A percentile compares a stretch with the other conserved stretches of the same genome.
phyloP scores from a whole-genome alignment of 2,113 vertebrate species.

The Heloderma charlesbogerti region DNA sequence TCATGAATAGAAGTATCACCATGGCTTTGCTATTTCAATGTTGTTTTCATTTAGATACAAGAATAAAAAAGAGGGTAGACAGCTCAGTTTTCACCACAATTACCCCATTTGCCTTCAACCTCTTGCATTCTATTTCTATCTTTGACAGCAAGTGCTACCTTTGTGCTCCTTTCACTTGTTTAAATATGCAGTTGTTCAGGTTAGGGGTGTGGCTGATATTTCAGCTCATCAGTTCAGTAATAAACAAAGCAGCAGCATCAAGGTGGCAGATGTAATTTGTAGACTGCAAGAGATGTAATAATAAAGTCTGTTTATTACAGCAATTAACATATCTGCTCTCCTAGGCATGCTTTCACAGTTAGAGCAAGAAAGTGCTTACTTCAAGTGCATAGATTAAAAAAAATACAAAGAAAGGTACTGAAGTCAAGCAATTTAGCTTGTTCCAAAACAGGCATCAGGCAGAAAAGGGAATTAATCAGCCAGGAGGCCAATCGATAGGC shows the following conservation, averaged over 20 bases:
- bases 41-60: background rate
- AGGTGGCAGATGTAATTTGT: conserved; percentile 49
- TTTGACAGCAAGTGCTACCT: background rate
- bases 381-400: conserved; percentile 56
- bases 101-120: background rate
- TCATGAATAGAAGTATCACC: background rate
- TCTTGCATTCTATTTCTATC: background rate
- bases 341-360: conserved; percentile 39
- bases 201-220: background rate
- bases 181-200: background rate
- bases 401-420: conserved; percentile 8
- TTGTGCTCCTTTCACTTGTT: conserved; percentile 32
- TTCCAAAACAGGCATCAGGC: conserved; percentile 20
- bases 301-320: conserved; percentile 70
- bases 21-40: background rate
- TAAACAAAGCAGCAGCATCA: conserved; percentile 37
- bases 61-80: background rate
- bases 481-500: conserved; percentile 32
- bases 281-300: conserved; percentile 43
- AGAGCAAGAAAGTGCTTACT: conserved; percentile 61
- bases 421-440: conserved; percentile 55
- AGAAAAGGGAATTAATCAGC: conserved; percentile 12
- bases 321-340: conserved; percentile 66
- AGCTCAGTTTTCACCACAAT: conserved; percentile 1
- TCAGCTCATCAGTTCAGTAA: conserved; percentile 13